Percentiles rank a stretch among this genome's conserved stretches.
These are phyloP conservation scores for Erebia aethiops DNA, from an alignment of 2,888 invertebrate species.

Conservation along the genomic window DNA sequence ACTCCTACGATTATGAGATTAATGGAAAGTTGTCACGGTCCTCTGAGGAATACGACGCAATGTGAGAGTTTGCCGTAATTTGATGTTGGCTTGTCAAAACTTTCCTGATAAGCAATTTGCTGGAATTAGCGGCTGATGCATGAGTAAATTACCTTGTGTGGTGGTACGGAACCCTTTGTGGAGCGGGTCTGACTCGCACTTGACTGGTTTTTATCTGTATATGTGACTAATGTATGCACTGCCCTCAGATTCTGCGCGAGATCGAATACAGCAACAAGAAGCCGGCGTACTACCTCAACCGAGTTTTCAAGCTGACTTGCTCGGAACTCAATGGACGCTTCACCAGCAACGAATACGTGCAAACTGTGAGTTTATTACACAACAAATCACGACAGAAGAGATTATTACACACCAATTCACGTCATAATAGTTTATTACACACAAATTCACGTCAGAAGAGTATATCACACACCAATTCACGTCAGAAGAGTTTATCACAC, in stretches of 20 bases:
- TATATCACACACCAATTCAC: too few species aligned
- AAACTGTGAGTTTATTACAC: slow-evolving; percentile 84
- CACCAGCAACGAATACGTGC: slow-evolving; percentile 97
- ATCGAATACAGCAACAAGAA: slow-evolving; percentile 97
- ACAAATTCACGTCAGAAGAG: too few species aligned
- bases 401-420: background rate
- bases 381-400: background rate
- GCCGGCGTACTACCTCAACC: slow-evolving; percentile 96
- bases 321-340: slow-evolving; percentile 96
- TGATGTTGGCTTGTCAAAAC: background rate
- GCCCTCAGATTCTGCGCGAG: slow-evolving; percentile 84
- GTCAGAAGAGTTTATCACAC: background rate
- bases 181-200: too few species aligned
- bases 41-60: too few species aligned
- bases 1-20: too few species aligned
- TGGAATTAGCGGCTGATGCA: too few species aligned
- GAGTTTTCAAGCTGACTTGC: slow-evolving; percentile 97
- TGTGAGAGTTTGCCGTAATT: background rate
- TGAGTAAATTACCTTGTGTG: too few species aligned
- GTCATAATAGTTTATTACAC: background rate
- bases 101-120: too few species aligned
- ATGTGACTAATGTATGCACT: background rate
- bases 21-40: too few species aligned
- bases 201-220: too few species aligned
- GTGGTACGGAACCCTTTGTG: too few species aligned